Percentiles rank a stretch among this genome's conserved stretches.
Conservation (phyloP, 1,140 invertebrate species). For the Whitmania pigra region DNA sequence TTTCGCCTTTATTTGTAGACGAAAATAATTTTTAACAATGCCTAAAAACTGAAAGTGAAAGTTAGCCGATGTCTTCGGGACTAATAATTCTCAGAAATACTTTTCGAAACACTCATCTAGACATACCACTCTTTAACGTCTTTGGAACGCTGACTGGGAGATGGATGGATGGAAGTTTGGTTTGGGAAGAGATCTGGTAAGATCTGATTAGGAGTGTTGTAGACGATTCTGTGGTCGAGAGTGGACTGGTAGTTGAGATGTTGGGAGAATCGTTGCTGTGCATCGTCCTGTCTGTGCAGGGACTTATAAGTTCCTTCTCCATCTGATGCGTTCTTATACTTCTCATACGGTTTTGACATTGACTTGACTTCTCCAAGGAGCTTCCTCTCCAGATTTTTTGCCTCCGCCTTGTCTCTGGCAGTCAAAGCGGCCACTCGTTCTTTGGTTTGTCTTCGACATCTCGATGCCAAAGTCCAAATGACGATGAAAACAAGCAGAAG, state of each 20-base stretch:
- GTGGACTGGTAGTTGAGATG: conserved; percentile 4
- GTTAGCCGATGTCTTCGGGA: too few relatives aligned
- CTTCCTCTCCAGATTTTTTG: background rate
- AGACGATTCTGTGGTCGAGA: background rate
- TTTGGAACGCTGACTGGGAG: background rate
- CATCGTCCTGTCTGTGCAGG: too few relatives aligned
- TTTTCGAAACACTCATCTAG: background rate
- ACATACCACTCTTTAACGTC: conserved; percentile 12
- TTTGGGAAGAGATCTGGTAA: background rate
- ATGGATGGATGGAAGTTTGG: background rate
- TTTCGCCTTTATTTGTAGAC: too few relatives aligned
- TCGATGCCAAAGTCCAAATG: background rate
- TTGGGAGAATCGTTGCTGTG: background rate
- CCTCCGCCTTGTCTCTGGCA: background rate
- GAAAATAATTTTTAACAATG: too few relatives aligned
- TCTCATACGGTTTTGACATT: background rate
- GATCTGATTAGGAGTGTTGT: background rate
- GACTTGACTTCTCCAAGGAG: background rate
- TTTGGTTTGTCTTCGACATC: background rate
- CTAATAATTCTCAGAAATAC: too few relatives aligned
- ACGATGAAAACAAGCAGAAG: background rate
- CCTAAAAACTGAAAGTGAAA: too few relatives aligned
- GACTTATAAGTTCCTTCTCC: background rate
- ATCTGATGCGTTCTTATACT: background rate
- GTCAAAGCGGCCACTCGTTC: background rate